Evolutionary conservation across 2,113 vertebrate genomes (phyloP), one percentile per base, ranked within the genome.

Genomic region (Urocitellus parryii): DNA sequence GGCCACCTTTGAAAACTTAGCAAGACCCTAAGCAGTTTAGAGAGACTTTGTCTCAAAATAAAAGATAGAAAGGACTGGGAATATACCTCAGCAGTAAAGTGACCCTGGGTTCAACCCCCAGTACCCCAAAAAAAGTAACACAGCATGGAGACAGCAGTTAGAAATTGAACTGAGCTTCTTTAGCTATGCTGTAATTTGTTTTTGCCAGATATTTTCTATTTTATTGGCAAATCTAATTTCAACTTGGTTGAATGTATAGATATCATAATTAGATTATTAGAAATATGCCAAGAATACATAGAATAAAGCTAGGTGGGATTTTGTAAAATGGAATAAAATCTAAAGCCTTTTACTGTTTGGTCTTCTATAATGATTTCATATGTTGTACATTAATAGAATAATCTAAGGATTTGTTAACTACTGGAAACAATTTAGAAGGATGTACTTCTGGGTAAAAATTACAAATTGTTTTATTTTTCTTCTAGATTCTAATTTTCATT

Each of bases 151-250:
- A 32, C 29, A 27, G 72, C 45, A 72, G 29, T 73, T 83, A 88
- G 72, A 72, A 83, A 78, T 91, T 67, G 37, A 95, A n/a, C 18
- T 84, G 42, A 83, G 37, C 9, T 92, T 20, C 32, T 61, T 82
- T 39, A 81, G 1, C 25, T 58, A 0, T 58, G 29, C 22, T 32
- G 14, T 89, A 39, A 37, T 61, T 78, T 56, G 6, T 27, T 37
- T 93, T 91, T 88, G 24, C 17, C 72, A 84, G 45, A 91, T 74
- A 73, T 32, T 58, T 89, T 88, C 45, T 92, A 80, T 76, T 76
- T 91, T 74, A 39, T 77, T 81, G 45, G 89, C 42, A 4, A 79
- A 45, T 90, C 29, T 56, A 37, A 20, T 88, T 96, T 80, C 34
- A 74, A 61, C 79, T 78, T 5, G 93, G 45, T 83, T 67, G 32